A percentile compares a stretch with the other conserved stretches of the same genome.
Conservation (phyloP, 2,113 vertebrate species). For the Eurystomus gularis region DNA sequence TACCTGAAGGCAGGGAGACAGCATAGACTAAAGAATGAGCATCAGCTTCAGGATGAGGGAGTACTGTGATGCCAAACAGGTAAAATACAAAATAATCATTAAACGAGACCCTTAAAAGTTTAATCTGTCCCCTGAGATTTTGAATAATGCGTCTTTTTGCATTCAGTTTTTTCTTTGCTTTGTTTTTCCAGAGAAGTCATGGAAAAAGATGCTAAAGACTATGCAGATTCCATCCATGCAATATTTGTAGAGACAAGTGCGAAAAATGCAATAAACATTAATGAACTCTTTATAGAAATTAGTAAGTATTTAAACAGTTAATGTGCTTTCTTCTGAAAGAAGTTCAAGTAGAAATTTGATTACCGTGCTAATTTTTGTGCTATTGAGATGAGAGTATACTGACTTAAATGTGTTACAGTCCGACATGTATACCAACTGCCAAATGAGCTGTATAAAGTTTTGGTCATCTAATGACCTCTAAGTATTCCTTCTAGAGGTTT, state of each 20-base stretch:
- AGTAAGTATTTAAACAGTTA: conserved; percentile 83
- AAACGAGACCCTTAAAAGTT: not conserved
- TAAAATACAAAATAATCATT: not conserved
- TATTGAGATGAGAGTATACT: not conserved
- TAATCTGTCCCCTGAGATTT: not conserved
- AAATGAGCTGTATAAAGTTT: not conserved
- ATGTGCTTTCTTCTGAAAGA: not conserved
- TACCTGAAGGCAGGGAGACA: not conserved
- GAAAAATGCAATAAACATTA: conserved; percentile 98
- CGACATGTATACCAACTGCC: not conserved
- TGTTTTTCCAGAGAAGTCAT: conserved; percentile 88
- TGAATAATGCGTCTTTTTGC: not conserved
- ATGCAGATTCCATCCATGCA: conserved; percentile 96
- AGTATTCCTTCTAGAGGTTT: not conserved
- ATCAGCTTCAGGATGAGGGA: not conserved
- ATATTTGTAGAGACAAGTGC: conserved; percentile 98
- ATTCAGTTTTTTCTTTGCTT: conserved; percentile 24
- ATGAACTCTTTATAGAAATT: conserved; percentile 98
- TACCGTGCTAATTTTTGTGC: not conserved
- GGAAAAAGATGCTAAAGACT: conserved; percentile 98
- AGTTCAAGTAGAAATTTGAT: not conserved
- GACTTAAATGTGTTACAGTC: not conserved
- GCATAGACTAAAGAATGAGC: not conserved
- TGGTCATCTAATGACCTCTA: not conserved
- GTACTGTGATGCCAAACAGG: not conserved